phyloP scores from a whole-genome alignment of 2,113 vertebrate species.

The Butorides virescens region DNA sequence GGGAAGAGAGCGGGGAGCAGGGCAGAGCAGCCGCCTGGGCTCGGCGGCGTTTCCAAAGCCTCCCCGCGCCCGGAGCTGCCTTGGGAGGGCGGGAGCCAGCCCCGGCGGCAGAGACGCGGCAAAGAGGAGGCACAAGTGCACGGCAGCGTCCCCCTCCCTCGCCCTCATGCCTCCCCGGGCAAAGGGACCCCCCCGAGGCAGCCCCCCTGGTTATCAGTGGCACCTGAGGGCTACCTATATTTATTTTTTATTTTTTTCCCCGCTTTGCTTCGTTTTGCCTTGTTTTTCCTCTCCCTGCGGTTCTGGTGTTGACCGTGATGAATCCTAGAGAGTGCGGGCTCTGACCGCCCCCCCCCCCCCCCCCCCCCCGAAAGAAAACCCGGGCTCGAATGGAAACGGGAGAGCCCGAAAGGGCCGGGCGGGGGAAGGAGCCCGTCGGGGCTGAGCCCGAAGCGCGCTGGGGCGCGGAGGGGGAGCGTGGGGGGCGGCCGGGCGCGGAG shows the following conservation, averaged over 20 bases:
- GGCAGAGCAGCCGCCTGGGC: not conserved
- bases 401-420: not conserved
- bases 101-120: not conserved
- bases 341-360: not conserved
- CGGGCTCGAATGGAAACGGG: not conserved
- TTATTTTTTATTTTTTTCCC: not conserved
- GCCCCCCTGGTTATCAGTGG: not conserved
- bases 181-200: not conserved
- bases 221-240: not conserved
- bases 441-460: not conserved
- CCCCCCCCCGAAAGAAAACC: no score
- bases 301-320: not conserved
- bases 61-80: not conserved
- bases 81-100: not conserved
- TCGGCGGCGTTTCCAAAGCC: not conserved
- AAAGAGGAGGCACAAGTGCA: constrained; percentile 1
- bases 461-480: not conserved
- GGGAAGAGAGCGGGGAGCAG: not conserved
- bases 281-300: not conserved
- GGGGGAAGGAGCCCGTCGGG: not conserved
- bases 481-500: not conserved
- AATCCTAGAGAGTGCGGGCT: not conserved
- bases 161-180: not conserved
- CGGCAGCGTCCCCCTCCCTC: not conserved
- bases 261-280: not conserved